A percentile compares a stretch with the other conserved stretches of the same genome.
Conservation (phyloP, 2,797 vertebrate species). For the Phalanger gymnotis region DNA sequence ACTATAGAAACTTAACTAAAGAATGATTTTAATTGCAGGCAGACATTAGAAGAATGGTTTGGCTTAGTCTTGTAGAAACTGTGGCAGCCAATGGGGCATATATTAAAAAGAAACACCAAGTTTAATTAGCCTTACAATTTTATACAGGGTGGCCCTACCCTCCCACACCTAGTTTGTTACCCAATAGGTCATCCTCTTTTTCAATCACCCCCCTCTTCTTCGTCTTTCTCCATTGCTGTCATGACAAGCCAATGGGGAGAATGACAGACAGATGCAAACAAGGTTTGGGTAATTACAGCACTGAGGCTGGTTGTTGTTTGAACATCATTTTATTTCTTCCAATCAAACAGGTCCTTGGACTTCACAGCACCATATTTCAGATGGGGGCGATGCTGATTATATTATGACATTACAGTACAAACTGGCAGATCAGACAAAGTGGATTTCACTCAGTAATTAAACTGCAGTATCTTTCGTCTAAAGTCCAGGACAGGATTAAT, state of each 20-base stretch:
- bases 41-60: constrained; percentile 75
- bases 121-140: constrained; percentile 86
- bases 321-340: constrained; percentile 85
- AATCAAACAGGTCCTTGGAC: constrained; percentile 85
- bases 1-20: constrained; percentile 67
- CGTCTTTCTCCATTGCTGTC: constrained; percentile 68
- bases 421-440: constrained; percentile 87
- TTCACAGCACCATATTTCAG: constrained; percentile 83
- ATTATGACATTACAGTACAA: constrained; percentile 86
- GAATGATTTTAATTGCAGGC: constrained; percentile 82
- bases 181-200: constrained; percentile 78
- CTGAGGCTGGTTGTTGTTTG: constrained; percentile 82
- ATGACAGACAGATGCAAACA: constrained; percentile 84
- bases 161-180: constrained; percentile 81
- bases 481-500: constrained; percentile 87
- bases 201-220: constrained; percentile 74
- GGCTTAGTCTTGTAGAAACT: constrained; percentile 78
- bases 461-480: constrained; percentile 85
- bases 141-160: constrained; percentile 76
- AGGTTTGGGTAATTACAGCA: constrained; percentile 84
- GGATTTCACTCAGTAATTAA: constrained; percentile 89
- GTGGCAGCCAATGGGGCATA: constrained; percentile 79
- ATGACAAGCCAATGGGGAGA: constrained; percentile 80
- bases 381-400: constrained; percentile 84
- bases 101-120: constrained; percentile 73